Evolutionary conservation across 2,888 invertebrate species (phyloP).

Genomic region (Silvanus unidentatus): DNA sequence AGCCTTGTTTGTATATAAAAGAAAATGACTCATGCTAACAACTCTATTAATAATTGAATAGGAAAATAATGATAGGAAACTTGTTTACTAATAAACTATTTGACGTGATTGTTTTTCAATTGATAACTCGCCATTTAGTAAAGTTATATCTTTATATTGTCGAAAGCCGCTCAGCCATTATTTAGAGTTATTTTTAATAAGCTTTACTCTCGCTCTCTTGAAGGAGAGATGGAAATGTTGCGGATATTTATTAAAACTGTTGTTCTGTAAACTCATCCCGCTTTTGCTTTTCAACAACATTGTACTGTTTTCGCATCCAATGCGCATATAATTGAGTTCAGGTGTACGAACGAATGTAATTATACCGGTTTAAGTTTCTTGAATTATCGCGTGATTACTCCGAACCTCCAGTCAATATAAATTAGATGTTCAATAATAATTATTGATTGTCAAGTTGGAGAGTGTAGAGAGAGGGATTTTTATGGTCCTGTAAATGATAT

Average conservation of each 20-base stretch:
- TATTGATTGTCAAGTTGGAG: slow-evolving; percentile 26
- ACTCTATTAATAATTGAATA: no score
- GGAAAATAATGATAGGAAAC: no score
- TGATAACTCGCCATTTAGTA: no score
- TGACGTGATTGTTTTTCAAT: no score
- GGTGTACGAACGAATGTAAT: slow-evolving; percentile 34
- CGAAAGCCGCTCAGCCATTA: no score
- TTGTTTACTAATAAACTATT: no score
- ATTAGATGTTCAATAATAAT: slow-evolving; percentile 34
- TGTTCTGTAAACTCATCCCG: slow-evolving; percentile 25
- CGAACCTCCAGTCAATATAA: slow-evolving; percentile 30
- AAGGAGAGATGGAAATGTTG: no score
- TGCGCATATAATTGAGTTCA: slow-evolving; percentile 33
- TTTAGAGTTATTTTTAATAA: slow-evolving; percentile 20
- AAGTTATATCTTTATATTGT: no score
- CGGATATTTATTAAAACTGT: slow-evolving; percentile 23
- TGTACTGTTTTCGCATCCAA: slow-evolving; percentile 18
- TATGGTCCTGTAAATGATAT: slow-evolving; percentile 9
- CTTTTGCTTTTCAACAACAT: slow-evolving; percentile 19
- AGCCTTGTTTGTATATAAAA: no score
- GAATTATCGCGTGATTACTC: slow-evolving; percentile 32
- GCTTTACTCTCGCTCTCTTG: slow-evolving; percentile 20
- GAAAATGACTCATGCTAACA: no score
- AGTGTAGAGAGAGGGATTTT: no score
- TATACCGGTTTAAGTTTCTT: slow-evolving; percentile 34